Percentiles rank a stretch among this genome's conserved stretches.
These are phyloP conservation scores for Dipus sagitta DNA, from an alignment of 2,797 vertebrate genomes.

Conservation along the genomic window DNA sequence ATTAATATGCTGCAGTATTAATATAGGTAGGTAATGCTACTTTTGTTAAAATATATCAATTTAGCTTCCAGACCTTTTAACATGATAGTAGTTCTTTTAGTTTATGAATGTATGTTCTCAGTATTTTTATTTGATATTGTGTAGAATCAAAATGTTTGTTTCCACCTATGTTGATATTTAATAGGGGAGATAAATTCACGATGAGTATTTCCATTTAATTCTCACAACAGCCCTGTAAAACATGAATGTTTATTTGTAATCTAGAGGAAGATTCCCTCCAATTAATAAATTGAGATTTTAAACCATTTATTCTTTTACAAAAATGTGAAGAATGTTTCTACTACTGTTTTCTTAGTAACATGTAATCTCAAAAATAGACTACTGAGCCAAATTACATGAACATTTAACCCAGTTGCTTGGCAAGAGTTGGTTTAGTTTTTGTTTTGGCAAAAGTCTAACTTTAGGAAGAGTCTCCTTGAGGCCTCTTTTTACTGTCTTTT, in stretches of 20 bases:
- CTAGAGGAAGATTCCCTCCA: neutral
- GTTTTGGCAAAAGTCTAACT: neutral
- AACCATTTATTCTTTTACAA: conserved; percentile 30
- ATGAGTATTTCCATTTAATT: conserved; percentile 38
- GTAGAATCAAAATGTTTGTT: neutral
- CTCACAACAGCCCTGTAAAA: conserved; percentile 9
- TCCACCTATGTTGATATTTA: neutral
- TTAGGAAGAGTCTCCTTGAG: neutral
- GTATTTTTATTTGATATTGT: conserved; percentile 18
- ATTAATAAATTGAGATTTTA: conserved; percentile 57
- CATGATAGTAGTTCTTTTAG: neutral
- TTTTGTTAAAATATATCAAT: conserved; percentile 12
- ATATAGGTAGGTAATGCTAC: neutral
- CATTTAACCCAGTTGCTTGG: neutral
- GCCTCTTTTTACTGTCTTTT: neutral
- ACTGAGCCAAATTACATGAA: neutral
- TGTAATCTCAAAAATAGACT: conserved; percentile 25
- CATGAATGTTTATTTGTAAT: neutral
- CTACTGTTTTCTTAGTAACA: neutral
- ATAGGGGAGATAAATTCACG: neutral
- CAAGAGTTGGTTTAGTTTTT: neutral
- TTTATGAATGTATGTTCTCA: neutral
- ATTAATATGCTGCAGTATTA: neutral
- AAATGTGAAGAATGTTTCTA: neutral
- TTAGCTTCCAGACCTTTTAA: conserved; percentile 24